These are phyloP conservation scores for Luehdorfia chinensis DNA, from an alignment of 1,140 invertebrate genomes.

Conservation along the genomic window DNA sequence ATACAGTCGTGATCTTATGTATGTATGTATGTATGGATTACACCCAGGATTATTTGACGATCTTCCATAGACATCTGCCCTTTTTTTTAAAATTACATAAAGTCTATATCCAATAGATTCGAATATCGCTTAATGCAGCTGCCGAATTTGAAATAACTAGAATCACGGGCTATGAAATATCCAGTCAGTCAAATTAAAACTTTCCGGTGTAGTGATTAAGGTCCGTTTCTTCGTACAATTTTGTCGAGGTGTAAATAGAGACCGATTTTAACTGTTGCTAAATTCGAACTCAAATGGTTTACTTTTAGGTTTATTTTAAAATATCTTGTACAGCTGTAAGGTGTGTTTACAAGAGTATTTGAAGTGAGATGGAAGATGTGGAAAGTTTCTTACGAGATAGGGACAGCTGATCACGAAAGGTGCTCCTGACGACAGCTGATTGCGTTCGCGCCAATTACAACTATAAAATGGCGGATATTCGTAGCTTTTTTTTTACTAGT, in stretches of 20 bases:
- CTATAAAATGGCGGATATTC: conserved; percentile 5
- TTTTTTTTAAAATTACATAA: too few relatives aligned
- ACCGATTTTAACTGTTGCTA: too few relatives aligned
- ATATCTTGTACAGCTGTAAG: not conserved
- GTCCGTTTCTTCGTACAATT: too few relatives aligned
- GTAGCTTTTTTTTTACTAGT: conserved; percentile 3
- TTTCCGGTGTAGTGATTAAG: too few relatives aligned
- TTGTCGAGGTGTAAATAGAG: too few relatives aligned
- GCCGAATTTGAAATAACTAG: not conserved
- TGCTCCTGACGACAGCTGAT: conserved; percentile 7
- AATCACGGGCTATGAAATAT: too few relatives aligned
- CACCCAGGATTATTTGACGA: too few relatives aligned
- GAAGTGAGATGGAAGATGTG: conserved; percentile 15
- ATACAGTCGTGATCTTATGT: too few relatives aligned
- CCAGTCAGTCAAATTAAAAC: not conserved
- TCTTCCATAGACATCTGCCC: conserved; percentile 1
- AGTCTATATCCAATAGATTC: too few relatives aligned
- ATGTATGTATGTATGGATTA: too few relatives aligned
- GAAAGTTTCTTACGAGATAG: conserved; percentile 13
- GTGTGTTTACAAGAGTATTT: conserved; percentile 5
- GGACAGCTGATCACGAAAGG: conserved; percentile 6
- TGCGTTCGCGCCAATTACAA: not conserved
- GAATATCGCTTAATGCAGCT: conserved; percentile 2
- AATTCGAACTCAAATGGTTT: too few relatives aligned
- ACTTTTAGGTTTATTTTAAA: not conserved